These are phyloP conservation scores for Anolis carolinensis DNA, from an alignment of 2,113 vertebrate species.

Conservation along the genomic window DNA sequence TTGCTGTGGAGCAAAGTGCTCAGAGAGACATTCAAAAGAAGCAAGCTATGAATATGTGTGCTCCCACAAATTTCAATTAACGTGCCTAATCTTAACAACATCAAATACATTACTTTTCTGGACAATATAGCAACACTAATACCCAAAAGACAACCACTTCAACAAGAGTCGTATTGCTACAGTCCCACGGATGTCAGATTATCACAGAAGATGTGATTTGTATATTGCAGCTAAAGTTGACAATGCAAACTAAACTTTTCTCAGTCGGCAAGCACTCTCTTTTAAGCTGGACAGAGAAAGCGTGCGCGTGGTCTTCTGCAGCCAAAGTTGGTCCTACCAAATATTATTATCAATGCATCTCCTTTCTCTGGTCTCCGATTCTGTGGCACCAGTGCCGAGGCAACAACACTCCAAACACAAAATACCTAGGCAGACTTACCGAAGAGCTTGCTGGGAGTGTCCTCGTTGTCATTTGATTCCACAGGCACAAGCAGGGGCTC, in stretches of 20 bases:
- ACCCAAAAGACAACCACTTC: neutral
- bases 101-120: slow-evolving; percentile 62
- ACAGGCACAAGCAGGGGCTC: slow-evolving; percentile 91
- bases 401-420: slow-evolving; percentile 43
- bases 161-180: neutral
- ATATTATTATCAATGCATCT: neutral
- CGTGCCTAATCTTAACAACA: slow-evolving; percentile 56
- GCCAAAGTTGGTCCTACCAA: neutral
- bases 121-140: slow-evolving; percentile 69
- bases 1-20: slow-evolving; percentile 61
- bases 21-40: no score
- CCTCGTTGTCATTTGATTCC: slow-evolving; percentile 91
- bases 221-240: neutral
- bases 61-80: slow-evolving; percentile 40
- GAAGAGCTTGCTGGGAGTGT: slow-evolving; percentile 95
- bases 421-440: slow-evolving; percentile 90
- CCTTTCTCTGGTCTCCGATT: neutral
- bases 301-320: neutral
- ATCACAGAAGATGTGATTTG: neutral
- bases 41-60: slow-evolving; percentile 30
- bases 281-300: neutral
- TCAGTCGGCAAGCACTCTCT: neutral
- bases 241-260: slow-evolving; percentile 7
- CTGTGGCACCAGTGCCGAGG: neutral
- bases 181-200: neutral